A percentile compares a stretch with the other conserved stretches of the same genome.
These are phyloP conservation scores for Anguilla obscura DNA, from an alignment of 2,797 vertebrate species.

Conservation along the genomic window DNA sequence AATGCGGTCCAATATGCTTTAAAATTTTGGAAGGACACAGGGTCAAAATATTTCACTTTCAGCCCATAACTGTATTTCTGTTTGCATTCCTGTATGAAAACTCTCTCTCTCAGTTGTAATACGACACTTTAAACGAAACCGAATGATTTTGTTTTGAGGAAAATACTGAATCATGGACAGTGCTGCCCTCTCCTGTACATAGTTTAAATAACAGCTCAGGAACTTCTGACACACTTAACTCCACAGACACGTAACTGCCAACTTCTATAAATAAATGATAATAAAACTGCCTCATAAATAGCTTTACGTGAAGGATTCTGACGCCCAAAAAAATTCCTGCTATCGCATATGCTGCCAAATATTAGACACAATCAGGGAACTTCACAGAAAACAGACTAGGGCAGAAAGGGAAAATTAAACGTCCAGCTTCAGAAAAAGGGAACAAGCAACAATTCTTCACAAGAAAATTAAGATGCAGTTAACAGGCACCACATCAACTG, in stretches of 20 bases:
- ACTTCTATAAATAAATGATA: neutral
- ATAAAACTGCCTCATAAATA: neutral
- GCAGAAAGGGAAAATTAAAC: neutral
- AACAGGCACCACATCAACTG: neutral
- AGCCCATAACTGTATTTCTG: neutral
- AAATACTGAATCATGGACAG: neutral
- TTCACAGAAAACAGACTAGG: neutral
- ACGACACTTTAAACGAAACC: neutral
- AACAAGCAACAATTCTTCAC: neutral
- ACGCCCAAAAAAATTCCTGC: neutral
- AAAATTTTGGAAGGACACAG: neutral
- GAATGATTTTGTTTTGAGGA: neutral
- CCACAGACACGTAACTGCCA: neutral
- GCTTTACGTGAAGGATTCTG: neutral
- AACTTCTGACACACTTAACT: neutral
- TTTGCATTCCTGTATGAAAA: neutral
- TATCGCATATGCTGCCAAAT: neutral
- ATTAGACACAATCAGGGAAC: neutral
- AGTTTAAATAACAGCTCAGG: neutral
- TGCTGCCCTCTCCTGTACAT: constrained; percentile 15
- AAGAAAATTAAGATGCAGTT: neutral
- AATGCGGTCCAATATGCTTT: neutral
- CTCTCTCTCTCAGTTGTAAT: neutral
- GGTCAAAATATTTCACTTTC: neutral
- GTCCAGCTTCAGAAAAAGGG: neutral